Percentiles rank a stretch among this genome's conserved stretches.
phyloP scores from a whole-genome alignment of 2,888 invertebrate genomes.

The Odontomyia ornata region DNA sequence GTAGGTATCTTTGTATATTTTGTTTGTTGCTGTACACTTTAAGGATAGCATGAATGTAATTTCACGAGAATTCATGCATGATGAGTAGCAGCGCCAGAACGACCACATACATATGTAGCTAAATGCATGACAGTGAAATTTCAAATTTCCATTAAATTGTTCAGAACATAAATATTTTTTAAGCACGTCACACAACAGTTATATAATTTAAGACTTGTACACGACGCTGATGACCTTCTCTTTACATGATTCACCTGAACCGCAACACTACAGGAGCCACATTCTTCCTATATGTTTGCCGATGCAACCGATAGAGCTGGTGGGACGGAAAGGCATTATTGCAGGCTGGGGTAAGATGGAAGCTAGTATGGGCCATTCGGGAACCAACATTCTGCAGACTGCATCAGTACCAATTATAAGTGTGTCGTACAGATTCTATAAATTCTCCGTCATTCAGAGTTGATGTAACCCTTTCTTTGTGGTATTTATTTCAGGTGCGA shows the following conservation, averaged over 20 bases:
- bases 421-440: constrained; percentile 60
- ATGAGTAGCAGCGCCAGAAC: too few species aligned
- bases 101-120: too few species aligned
- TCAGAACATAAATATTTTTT: too few species aligned
- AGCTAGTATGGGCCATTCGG: constrained; percentile 75
- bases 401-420: constrained; percentile 84
- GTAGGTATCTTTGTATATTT: constrained; percentile 50
- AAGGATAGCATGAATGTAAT: too few species aligned
- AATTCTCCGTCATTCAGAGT: not conserved
- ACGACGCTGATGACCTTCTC: too few species aligned
- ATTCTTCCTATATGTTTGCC: constrained; percentile 85
- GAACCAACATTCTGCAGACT: constrained; percentile 81
- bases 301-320: constrained; percentile 63
- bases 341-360: constrained; percentile 89
- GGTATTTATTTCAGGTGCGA: constrained; percentile 66
- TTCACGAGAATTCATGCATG: too few species aligned
- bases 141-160: too few species aligned
- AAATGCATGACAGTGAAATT: too few species aligned
- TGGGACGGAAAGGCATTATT: constrained; percentile 71
- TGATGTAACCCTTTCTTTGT: constrained; percentile 21
- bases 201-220: too few species aligned
- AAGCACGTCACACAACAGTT: too few species aligned
- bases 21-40: too few species aligned
- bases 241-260: too few species aligned
- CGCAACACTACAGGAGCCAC: constrained; percentile 68